A percentile compares a stretch with the other conserved stretches of the same genome.
phyloP scores from a whole-genome alignment of 92 coral and sea anemone species.

The Palythoa grandiflora region DNA sequence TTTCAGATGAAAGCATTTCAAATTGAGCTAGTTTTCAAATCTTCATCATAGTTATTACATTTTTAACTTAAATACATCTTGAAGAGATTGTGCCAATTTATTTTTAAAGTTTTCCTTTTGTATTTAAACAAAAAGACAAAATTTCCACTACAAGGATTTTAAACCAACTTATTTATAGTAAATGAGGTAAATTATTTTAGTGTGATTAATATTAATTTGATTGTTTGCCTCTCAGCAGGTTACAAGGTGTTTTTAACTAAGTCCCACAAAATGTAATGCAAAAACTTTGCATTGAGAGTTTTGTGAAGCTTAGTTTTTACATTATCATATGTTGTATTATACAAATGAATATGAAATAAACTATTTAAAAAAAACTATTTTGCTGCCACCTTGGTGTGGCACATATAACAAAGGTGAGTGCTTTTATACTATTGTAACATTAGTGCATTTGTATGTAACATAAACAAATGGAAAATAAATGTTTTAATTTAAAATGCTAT shows the following conservation, averaged over 20 bases:
- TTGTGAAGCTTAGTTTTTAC: conserved; percentile 26
- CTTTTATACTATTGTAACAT: not conserved
- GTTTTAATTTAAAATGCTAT: conserved; percentile 10
- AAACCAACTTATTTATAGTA: not conserved
- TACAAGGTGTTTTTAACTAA: conserved; percentile 7
- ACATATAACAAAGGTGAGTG: conserved; percentile 31
- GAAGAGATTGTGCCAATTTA: not conserved
- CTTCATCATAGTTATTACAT: not conserved
- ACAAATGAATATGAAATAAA: conserved; percentile 36
- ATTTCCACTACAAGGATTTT: conserved; percentile 13
- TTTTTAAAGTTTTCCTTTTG: not conserved
- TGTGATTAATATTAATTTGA: not conserved
- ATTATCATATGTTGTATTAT: not conserved
- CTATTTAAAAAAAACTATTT: conserved; percentile 21
- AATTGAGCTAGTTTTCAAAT: not conserved
- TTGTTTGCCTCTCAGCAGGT: conserved; percentile 39
- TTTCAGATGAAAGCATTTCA: not conserved
- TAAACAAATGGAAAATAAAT: conserved; percentile 38
- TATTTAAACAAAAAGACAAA: not conserved
- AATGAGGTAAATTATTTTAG: not conserved
- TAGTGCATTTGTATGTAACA: conserved; percentile 4
- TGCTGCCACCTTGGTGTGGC: conserved; percentile 28
- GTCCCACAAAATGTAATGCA: conserved; percentile 4
- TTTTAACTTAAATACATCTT: not conserved
- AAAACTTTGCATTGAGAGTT: not conserved